Base-by-base conservation (phyloP, 92 coral and sea anemone species). In the Micromussa lordhowensis region DNA sequence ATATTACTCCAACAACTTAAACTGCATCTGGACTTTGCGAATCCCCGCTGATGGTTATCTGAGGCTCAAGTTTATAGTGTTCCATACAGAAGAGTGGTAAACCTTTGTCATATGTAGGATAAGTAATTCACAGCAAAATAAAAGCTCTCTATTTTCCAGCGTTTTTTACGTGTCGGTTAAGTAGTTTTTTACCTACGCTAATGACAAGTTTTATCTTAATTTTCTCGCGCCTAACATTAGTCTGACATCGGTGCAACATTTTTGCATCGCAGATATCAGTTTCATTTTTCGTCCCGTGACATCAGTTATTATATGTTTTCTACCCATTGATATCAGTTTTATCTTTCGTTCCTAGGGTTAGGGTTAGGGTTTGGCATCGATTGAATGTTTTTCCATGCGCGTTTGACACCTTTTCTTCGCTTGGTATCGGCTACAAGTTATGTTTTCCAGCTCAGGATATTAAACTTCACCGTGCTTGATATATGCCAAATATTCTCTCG, bases 1-100 rank as follows among this genome's bases (percentile, higher is more conserved):
- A 16, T 1, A 3, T 7, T 82, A 82, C 76, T 5, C 17, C 1
- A 82, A 82, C 77, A 82, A 82, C 61, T 66, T 82, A 51, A 44
- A 30, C 26, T 82, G 86, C 35, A 17, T 21, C 44, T 82, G 86
- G 86, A 82, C 59, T 26, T 44, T 68, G 22, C 38, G 2, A 29
- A 82, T 82, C 1, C 86, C 86, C 35, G 38, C 59, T 68, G 77
- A 69, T 38, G 36, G 77, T 5, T 26, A 66, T 24, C 38, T 82
- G n/a, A n/a, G 58, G 38, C 76, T 82, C 15, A 40, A 44, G 54
- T 82, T 82, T 30, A 26, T 29, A 68, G n/a, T 17, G 76, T 82
- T 82, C 31, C 22, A 64, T 48, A 82, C 86, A 38, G 86, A 82
- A 48, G 16, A 0, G 49, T 82, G 86, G 86, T 82, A 68, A 24